Percentiles rank a stretch among this genome's conserved stretches.
phyloP scores from a whole-genome alignment of 2,113 vertebrate species.

The Periophthalmodon schlosseri region DNA sequence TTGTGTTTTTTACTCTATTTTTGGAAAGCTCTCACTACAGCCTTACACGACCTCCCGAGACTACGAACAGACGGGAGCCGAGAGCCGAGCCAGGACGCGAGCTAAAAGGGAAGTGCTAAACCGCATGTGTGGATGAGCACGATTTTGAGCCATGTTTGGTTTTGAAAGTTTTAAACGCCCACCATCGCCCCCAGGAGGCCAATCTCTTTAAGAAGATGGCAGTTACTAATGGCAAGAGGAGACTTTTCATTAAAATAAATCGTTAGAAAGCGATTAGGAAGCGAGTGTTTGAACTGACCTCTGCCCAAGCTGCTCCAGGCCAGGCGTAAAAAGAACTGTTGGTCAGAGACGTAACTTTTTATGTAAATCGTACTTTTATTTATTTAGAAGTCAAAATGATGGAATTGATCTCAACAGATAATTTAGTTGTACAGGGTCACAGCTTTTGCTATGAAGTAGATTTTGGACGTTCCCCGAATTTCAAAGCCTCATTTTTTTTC shows the following conservation, averaged over 20 bases:
- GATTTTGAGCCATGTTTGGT: neutral
- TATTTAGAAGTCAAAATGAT: no score
- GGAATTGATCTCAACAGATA: no score
- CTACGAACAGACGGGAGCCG: constrained; percentile 14
- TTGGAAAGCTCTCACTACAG: constrained; percentile 27
- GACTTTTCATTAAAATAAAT: no score
- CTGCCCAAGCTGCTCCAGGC: constrained; percentile 17
- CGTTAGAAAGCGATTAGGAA: no score
- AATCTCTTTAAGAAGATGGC: constrained; percentile 3
- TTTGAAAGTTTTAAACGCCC: constrained; percentile 19
- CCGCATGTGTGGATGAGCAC: constrained; percentile 4
- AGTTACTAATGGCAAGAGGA: constrained; percentile 11
- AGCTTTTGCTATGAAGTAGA: no score
- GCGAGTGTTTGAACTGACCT: constrained; percentile 18
- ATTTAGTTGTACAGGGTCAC: no score
- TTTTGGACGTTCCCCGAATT: no score
- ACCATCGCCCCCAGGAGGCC: constrained; percentile 2
- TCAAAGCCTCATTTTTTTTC: no score
- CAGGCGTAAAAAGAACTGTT: constrained; percentile 18
- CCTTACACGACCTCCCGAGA: constrained; percentile 39
- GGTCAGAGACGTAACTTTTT: neutral
- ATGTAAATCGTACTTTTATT: no score
- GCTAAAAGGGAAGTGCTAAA: constrained; percentile 43
- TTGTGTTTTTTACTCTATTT: constrained; percentile 43
- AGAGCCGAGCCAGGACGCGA: constrained; percentile 34